A percentile compares a stretch with the other conserved stretches of the same genome.
Conservation (phyloP, 2,888 invertebrate species). For the Drosophila ochracea region DNA sequence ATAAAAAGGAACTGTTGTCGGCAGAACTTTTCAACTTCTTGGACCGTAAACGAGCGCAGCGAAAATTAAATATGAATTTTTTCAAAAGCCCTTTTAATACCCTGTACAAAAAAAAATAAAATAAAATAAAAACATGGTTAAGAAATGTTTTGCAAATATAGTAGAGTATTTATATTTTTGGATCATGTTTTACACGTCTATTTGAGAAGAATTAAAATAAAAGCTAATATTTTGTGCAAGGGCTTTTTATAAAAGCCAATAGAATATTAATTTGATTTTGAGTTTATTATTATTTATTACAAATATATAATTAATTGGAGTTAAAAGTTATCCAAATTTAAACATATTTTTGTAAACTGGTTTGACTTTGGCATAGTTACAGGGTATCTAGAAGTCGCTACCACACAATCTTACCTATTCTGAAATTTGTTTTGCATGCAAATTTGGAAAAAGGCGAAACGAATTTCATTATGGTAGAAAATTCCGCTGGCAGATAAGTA, state of each 20-base stretch:
- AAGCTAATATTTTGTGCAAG: background rate
- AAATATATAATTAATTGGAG: background rate
- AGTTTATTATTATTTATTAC: background rate
- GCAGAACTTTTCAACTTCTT: conserved; percentile 22
- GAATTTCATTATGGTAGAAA: conserved; percentile 17
- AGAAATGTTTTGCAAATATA: background rate
- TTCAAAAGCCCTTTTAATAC: conserved; percentile 21
- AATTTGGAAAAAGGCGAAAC: conserved; percentile 17
- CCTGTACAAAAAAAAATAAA: background rate
- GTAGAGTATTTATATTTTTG: background rate
- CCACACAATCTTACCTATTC: background rate
- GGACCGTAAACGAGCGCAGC: conserved; percentile 17
- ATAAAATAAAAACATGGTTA: background rate
- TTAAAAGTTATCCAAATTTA: no score
- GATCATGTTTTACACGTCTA: background rate
- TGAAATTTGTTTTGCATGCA: conserved; percentile 11
- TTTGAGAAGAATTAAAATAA: background rate
- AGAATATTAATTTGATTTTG: rapidly evolving
- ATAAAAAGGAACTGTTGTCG: conserved; percentile 7
- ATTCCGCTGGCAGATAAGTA: conserved; percentile 1
- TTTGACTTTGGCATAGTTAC: background rate
- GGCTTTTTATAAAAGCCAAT: background rate
- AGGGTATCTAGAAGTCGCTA: background rate
- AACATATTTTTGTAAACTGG: background rate
- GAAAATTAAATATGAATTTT: conserved; percentile 34